Percentiles rank a stretch among this genome's conserved stretches.
These are phyloP conservation scores for Drosophila nigritarsus DNA, from an alignment of 2,888 invertebrate genomes.

Conservation along the genomic window DNA sequence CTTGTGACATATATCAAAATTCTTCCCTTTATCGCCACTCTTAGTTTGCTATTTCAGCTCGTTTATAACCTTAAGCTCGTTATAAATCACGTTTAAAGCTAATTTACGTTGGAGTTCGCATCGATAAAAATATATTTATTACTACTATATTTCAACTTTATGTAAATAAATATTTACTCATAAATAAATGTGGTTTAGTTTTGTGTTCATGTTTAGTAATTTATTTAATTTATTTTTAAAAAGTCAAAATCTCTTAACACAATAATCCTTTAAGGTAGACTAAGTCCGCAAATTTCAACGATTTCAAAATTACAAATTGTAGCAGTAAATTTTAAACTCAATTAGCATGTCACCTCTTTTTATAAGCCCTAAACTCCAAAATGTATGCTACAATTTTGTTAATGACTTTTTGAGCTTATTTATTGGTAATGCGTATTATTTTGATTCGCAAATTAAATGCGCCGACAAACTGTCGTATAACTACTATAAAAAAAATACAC, in stretches of 20 bases:
- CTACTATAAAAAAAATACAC: slow-evolving; percentile 7
- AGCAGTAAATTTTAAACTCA: neutral
- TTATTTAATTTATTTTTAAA: neutral
- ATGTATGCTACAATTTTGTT: slow-evolving; percentile 24
- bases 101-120: neutral
- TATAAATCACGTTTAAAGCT: neutral
- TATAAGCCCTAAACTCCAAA: neutral
- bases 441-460: slow-evolving; percentile 48
- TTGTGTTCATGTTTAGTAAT: neutral
- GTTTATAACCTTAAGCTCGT: neutral
- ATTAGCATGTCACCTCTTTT: neutral
- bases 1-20: slow-evolving; percentile 10
- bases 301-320: too few relatives aligned
- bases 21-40: neutral
- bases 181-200: neutral
- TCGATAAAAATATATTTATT: neutral
- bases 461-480: slow-evolving; percentile 57
- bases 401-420: slow-evolving; percentile 12
- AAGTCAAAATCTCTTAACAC: neutral
- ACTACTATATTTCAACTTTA: neutral
- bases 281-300: neutral
- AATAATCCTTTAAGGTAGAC: neutral
- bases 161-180: neutral
- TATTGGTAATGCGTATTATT: neutral
- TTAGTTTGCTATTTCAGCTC: neutral